Conservation (phyloP, 2,888 invertebrate genomes). For the Sarcophaga variegata region DNA sequence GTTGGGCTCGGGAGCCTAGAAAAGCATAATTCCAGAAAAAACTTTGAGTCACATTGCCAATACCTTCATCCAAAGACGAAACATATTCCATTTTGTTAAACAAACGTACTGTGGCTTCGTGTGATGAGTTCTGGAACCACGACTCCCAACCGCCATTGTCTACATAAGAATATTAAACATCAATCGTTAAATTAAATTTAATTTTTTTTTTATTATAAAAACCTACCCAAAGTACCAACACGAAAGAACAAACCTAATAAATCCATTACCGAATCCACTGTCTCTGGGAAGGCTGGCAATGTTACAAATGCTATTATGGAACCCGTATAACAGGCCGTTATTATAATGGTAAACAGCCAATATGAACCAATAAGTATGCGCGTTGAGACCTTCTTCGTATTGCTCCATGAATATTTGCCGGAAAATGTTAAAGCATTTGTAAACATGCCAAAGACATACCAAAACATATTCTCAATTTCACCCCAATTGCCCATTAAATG, state of each 20-base stretch:
- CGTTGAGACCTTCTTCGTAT: constrained; percentile 86
- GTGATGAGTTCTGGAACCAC: constrained; percentile 88
- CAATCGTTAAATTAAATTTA: background rate
- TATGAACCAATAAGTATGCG: constrained; percentile 88
- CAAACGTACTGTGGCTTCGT: constrained; percentile 84
- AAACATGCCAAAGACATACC: constrained; percentile 93
- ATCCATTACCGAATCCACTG: constrained; percentile 87
- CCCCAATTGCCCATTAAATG: constrained; percentile 87
- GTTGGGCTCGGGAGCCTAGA: constrained; percentile 87
- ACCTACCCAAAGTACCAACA: constrained; percentile 87
- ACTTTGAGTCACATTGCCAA: constrained; percentile 88
- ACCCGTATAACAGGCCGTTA: constrained; percentile 92
- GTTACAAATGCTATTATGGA: constrained; percentile 93
- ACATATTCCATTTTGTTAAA: constrained; percentile 87
- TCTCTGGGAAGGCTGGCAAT: constrained; percentile 88
- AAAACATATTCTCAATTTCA: constrained; percentile 92
- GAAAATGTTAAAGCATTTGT: constrained; percentile 90
- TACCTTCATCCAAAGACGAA: constrained; percentile 85
- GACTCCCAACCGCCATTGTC: constrained; percentile 89
- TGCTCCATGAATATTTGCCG: constrained; percentile 88
- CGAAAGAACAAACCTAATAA: constrained; percentile 86
- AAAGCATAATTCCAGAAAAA: constrained; percentile 91
- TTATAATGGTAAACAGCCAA: constrained; percentile 93
- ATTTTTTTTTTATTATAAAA: no score
- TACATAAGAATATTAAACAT: constrained; percentile 73